Base-by-base conservation (phyloP, 1,140 invertebrate species). In the Caerostris darwini region DNA sequence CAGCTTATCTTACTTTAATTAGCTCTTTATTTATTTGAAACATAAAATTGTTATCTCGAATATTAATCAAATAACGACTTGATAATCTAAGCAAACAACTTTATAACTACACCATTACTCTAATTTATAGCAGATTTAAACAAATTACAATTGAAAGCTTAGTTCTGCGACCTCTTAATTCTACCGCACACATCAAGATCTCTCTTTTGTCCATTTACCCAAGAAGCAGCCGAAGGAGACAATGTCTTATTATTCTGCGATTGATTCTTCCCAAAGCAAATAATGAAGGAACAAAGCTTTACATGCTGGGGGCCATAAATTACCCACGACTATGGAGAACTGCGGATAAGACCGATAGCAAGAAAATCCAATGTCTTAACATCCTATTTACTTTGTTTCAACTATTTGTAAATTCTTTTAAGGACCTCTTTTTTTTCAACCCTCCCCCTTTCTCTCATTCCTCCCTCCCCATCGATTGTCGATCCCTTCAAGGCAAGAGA, bases 351-450 rank as follows among this genome's bases (percentile, higher is more conserved):
- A 19, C 64, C 57, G 88, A 90, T 77, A 57, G 57, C 64, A 90
- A 90, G 88, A 90, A 90, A 71, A 90, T 90, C 88, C 88, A 71
- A 90, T 90, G 88, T 71, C 88, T 90, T 90, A 90, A 90, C 88
- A 77, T 69, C 64, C 88, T 71, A 90, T 90, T 90, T 90, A 71
- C 67, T 90, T 90, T 90, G 88, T 90, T 90, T 90, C 88, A 90
- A 90, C 64, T 90, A 77, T 90, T 90, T 90, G 67, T 90, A 90
- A 90, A 90, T 90, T 90, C 88, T 90, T 90, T 77, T 57, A 85
- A 90, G 77, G 53, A 50, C 5, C n/a, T 19, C 34, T 69, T 69
- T 71, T n/a, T 69, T 90, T 71, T 88, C 7, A 34, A 7, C 67
- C 50, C 34, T 81, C 10, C 12, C 7, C 5, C 34, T 34, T 34